Base-by-base conservation (phyloP, 2,797 vertebrate species). In the Sorex maritimensis region DNA sequence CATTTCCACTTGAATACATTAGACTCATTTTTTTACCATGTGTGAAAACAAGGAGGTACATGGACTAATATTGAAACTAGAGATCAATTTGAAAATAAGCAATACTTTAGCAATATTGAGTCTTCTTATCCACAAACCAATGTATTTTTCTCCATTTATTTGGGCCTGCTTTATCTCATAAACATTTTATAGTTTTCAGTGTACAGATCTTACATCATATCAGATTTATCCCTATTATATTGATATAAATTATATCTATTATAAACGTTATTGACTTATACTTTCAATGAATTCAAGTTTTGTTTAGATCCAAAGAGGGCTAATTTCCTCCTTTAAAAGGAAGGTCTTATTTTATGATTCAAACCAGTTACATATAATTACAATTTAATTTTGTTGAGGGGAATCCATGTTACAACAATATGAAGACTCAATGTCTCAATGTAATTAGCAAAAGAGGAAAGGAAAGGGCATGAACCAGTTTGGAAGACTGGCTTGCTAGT, bases 41-140 rank as follows among this genome's bases (percentile, higher is more conserved):
- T 9, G 38, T 8, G 79, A 68, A 68, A 94, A 87, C 67, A 5
- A 38, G 24, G 58, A 74, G 69, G 82, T 88, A 2, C 63, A 65
- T 61, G 17, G 34, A 2, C 13, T 68, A 87, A 4, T 67, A 68
- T n/a, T 81, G n/a, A 84, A 63, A 87, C 28, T 82, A 75, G 63
- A 67, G 41, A n/a, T 72, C n/a, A 68, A 77, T 72, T 95, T 94
- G 34, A 17, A 81, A 91, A 71, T 10, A 79, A 88, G 24, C 72
- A 86, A 87, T 28, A 86, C 63, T 82, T 67, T 72, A 91, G 67
- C 6, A 89, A 81, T 63, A 58, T 5, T 73, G 55, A 68, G 9
- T 86, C 52, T 88, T 80, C 75, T 46, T 86, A 75, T 1, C 19
- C 46, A 89, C 0, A 0, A 86, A 46, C 46, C 71, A 80, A 61